These are phyloP conservation scores for Megaceryle torquata DNA, from an alignment of 2,113 vertebrate species.

Conservation along the genomic window DNA sequence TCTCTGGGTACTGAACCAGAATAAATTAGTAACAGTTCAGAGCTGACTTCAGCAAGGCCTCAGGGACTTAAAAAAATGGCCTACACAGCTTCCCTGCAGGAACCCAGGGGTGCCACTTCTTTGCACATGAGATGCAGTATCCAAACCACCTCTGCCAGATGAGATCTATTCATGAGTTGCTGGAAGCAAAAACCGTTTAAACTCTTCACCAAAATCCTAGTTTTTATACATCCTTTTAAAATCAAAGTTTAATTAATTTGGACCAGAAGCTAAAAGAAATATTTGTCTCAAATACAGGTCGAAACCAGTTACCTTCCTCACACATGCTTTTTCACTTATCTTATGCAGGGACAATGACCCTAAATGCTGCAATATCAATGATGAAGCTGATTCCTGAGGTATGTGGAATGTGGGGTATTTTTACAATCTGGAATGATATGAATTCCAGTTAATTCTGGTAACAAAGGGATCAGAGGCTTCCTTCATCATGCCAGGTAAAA, in stretches of 20 bases:
- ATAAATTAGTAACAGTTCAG: background rate
- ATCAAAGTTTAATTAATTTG: constrained; percentile 1
- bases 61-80: background rate
- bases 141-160: background rate
- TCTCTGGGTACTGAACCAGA: background rate
- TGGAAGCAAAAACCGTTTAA: background rate
- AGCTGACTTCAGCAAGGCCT: background rate
- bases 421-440: background rate
- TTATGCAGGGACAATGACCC: background rate
- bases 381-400: background rate
- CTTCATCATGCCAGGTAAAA: constrained; percentile 41
- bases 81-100: background rate
- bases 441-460: constrained; percentile 11
- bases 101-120: background rate
- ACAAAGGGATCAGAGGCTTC: constrained; percentile 17
- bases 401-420: background rate
- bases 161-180: background rate
- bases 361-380: background rate
- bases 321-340: background rate
- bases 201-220: background rate
- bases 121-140: background rate
- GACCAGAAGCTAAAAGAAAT: background rate
- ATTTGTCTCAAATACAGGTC: background rate
- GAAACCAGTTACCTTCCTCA: background rate
- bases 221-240: background rate